Percentiles rank a stretch among this genome's conserved stretches.
phyloP scores from a whole-genome alignment of 2,113 vertebrate species.

The Entomyzon cyanotis region DNA sequence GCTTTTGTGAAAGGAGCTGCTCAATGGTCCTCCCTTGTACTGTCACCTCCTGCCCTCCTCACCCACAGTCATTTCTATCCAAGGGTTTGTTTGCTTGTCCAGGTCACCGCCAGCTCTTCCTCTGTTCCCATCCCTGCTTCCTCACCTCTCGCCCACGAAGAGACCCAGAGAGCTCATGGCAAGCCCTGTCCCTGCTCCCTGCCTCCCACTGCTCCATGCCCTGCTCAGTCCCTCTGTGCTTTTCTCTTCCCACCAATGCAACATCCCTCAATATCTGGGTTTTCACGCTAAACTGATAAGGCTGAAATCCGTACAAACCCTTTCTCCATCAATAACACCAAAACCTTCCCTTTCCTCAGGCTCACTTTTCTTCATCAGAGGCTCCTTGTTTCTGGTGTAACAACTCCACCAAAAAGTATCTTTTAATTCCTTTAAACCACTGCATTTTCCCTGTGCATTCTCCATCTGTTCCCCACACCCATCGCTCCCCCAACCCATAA shows the following conservation, averaged over 20 bases:
- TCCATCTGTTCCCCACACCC: not conserved
- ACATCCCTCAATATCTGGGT: not conserved
- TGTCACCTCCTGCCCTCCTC: not conserved
- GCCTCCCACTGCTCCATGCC: not conserved
- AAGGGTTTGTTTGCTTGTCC: not conserved
- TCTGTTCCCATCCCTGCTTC: not conserved
- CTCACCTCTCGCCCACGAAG: accelerated
- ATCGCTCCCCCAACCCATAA: not conserved
- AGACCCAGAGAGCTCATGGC: accelerated
- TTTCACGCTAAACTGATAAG: not conserved
- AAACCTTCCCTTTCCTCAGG: not conserved
- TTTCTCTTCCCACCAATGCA: not conserved
- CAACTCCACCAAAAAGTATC: not conserved
- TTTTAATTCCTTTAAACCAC: not conserved
- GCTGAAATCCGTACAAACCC: not conserved
- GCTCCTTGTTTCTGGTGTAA: not conserved
- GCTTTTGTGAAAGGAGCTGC: not conserved
- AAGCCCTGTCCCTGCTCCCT: not conserved
- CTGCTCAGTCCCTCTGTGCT: not conserved
- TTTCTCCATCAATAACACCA: not conserved
- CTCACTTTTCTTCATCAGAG: not conserved
- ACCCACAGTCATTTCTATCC: not conserved
- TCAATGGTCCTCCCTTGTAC: accelerated
- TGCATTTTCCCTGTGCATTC: not conserved
- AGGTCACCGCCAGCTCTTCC: not conserved